A percentile compares a stretch with the other conserved stretches of the same genome.
Conservation (phyloP, 2,888 invertebrate genomes). For the Drosophila lutescens region DNA sequence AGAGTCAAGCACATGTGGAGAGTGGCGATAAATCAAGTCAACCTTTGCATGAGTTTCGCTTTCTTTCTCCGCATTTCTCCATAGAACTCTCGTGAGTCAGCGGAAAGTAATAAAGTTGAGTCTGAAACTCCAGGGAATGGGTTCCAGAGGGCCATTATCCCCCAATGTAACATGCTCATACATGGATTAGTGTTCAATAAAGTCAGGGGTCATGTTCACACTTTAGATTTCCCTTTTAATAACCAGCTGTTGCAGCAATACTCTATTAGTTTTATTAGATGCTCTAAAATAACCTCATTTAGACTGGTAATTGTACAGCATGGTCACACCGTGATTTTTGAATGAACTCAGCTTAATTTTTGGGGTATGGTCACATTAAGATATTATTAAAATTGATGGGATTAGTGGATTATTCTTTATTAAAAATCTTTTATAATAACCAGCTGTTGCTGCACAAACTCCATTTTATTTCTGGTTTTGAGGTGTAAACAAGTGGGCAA, state of each 20-base stretch:
- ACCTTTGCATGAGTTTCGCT: slow-evolving; percentile 75
- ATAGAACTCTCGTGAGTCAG: slow-evolving; percentile 59
- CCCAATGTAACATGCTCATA: slow-evolving; percentile 57
- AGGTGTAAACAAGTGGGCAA: slow-evolving; percentile 37
- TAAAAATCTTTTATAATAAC: slow-evolving; percentile 1
- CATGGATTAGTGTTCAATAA: slow-evolving; percentile 76
- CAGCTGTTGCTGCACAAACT: slow-evolving; percentile 53
- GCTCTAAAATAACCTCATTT: too few relatives aligned
- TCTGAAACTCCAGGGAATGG: slow-evolving; percentile 5
- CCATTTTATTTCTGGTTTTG: slow-evolving; percentile 18
- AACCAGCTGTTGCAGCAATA: slow-evolving; percentile 40
- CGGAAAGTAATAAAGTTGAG: slow-evolving; percentile 72
- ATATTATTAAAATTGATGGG: too few relatives aligned
- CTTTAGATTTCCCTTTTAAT: slow-evolving; percentile 23
- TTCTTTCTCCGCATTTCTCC: slow-evolving; percentile 29
- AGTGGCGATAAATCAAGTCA: slow-evolving; percentile 71
- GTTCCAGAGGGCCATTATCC: slow-evolving; percentile 49
- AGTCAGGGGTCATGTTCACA: slow-evolving; percentile 24
- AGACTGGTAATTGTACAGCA: too few relatives aligned
- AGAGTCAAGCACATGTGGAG: slow-evolving; percentile 51
- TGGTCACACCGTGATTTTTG: too few relatives aligned
- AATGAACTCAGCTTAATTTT: too few relatives aligned
- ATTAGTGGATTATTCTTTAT: too few relatives aligned
- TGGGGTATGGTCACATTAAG: too few relatives aligned
- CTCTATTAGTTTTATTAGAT: too few relatives aligned